Evolutionary conservation across 2,888 invertebrate species (phyloP).

Genomic region (Coelopa pilipes): DNA sequence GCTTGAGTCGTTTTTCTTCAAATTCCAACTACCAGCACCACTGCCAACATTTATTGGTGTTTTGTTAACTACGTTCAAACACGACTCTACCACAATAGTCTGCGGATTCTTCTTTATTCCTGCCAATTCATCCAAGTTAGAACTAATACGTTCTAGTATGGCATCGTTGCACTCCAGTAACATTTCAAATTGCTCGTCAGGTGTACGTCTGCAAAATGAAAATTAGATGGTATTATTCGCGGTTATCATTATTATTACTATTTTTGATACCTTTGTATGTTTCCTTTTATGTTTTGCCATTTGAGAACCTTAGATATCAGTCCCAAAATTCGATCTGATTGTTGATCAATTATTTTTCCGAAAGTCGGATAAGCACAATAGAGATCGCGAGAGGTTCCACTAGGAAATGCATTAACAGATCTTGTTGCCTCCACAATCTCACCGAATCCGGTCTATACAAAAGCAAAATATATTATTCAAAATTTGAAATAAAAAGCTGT

Average conservation of each 20-base stretch:
- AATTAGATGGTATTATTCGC: constrained; percentile 6
- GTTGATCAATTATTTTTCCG: constrained; percentile 72
- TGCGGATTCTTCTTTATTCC: constrained; percentile 71
- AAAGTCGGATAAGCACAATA: constrained; percentile 83
- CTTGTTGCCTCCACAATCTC: constrained; percentile 76
- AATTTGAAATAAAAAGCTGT: neutral
- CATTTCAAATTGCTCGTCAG: constrained; percentile 79
- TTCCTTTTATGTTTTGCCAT: constrained; percentile 70
- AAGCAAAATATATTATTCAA: neutral
- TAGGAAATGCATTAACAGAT: constrained; percentile 78
- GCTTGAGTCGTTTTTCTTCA: constrained; percentile 46
- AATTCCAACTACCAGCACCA: constrained; percentile 73
- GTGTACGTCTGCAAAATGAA: constrained; percentile 63
- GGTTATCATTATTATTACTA: neutral
- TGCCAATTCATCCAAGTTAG: constrained; percentile 75
- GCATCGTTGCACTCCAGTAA: constrained; percentile 85
- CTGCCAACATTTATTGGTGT: constrained; percentile 27
- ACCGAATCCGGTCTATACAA: constrained; percentile 69
- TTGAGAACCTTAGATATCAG: constrained; percentile 71
- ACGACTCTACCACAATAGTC: constrained; percentile 68
- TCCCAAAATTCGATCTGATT: constrained; percentile 74
- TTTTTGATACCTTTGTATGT: constrained; percentile 67
- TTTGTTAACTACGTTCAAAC: constrained; percentile 44
- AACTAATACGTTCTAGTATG: constrained; percentile 82
- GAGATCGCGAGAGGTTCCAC: constrained; percentile 76